Conservation (phyloP, 1,140 invertebrate species). For the Orius insidiosus region DNA sequence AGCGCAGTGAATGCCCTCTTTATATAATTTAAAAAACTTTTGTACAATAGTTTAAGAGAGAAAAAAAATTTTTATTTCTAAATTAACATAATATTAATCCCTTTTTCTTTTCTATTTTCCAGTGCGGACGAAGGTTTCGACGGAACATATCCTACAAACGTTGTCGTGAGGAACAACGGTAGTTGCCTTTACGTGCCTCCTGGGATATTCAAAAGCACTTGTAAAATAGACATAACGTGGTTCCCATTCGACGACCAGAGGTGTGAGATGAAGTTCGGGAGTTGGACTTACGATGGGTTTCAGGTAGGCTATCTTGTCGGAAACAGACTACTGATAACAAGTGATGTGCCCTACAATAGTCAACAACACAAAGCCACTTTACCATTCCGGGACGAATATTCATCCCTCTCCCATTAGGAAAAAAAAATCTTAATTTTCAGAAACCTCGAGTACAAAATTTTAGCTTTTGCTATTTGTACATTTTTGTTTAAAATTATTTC, state of each 20-base stretch:
- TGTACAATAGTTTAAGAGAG: no score
- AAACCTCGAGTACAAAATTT: no score
- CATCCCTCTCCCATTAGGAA: no score
- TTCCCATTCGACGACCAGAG: slow-evolving; percentile 98
- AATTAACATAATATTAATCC: no score
- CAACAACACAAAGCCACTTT: no score
- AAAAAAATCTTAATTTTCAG: no score
- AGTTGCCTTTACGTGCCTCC: slow-evolving; percentile 93
- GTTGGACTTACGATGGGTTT: slow-evolving; percentile 93
- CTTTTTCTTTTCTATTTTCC: slow-evolving; percentile 21
- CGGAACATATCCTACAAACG: slow-evolving; percentile 92
- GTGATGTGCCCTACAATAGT: not conserved
- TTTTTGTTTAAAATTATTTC: no score
- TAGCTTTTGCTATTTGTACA: no score
- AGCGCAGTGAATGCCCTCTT: no score
- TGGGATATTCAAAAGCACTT: slow-evolving; percentile 97
- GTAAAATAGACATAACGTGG: slow-evolving; percentile 99
- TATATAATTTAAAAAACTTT: no score
- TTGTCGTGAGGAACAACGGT: slow-evolving; percentile 87
- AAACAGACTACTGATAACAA: not conserved
- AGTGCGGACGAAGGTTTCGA: slow-evolving; percentile 98
- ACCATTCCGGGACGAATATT: no score
- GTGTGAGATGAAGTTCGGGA: slow-evolving; percentile 95
- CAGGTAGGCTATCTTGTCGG: slow-evolving; percentile 43
- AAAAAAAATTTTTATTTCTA: no score